A percentile compares a stretch with the other conserved stretches of the same genome.
Evolutionary conservation across 2,888 invertebrate species (phyloP).

Genomic region (Callyntrura guangdongensis): DNA sequence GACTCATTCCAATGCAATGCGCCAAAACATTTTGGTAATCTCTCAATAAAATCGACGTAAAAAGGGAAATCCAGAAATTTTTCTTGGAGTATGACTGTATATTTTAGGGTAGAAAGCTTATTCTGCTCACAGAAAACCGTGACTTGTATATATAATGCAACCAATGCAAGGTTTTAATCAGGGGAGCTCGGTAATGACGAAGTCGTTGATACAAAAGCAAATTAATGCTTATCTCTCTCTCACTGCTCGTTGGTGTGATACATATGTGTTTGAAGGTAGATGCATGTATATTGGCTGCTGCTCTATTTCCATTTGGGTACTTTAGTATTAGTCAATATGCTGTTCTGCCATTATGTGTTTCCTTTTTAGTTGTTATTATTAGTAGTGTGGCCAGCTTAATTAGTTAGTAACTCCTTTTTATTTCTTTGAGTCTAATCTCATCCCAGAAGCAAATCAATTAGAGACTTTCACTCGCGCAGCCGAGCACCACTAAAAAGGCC

Average conservation of each 20-base stretch:
- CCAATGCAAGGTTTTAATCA: not conserved
- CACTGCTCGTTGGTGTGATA: not conserved
- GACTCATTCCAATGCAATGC: too few relatives aligned
- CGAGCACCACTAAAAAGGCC: conserved; percentile 28
- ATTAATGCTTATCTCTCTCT: conserved; percentile 4
- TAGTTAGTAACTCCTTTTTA: conserved; percentile 78
- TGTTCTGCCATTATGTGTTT: conserved; percentile 47
- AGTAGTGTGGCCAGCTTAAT: conserved; percentile 77
- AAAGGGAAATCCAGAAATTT: too few relatives aligned
- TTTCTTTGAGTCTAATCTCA: conserved; percentile 79
- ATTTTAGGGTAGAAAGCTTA: too few relatives aligned
- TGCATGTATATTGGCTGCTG: not conserved
- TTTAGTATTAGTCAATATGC: conserved; percentile 4
- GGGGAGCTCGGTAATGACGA: not conserved
- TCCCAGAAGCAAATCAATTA: conserved; percentile 79
- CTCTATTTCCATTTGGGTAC: not conserved
- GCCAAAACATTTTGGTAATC: too few relatives aligned
- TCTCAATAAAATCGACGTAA: too few relatives aligned
- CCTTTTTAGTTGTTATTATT: conserved; percentile 76
- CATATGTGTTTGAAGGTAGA: not conserved
- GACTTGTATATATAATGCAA: too few relatives aligned
- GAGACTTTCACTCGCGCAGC: conserved; percentile 73
- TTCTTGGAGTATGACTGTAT: too few relatives aligned
- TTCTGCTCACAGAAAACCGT: too few relatives aligned
- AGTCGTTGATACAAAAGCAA: conserved; percentile 24